Evolutionary conservation across 2,888 invertebrate genomes (phyloP), one percentile per base, ranked within the genome.

Genomic region (Cataglyphis rosenhaueri): DNA sequence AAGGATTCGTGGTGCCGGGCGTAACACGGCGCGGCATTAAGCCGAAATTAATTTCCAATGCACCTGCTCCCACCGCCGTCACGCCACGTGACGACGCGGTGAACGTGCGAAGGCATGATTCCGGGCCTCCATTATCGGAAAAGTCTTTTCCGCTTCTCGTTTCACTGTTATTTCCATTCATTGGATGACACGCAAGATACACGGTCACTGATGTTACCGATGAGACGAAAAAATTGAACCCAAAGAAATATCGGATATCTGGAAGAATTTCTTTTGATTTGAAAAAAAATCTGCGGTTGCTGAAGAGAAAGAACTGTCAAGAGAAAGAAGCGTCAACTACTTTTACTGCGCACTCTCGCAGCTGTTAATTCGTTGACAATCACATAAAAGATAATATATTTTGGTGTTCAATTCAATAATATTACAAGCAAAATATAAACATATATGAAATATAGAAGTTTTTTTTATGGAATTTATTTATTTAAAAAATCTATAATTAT

Each of bases 1-100:
- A 73, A 66, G 82, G 70, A 82, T 74, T 25, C 73, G 73, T 66
- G 66, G 73, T 52, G 81, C 35, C 70, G 55, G 55, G 44, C 65
- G 68, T 32, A 62, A 44, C 41, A 9, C 62, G 74, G 57, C 81
- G 57, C 70, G 82, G 83, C 76, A 83, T 83, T 85, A 87, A 92
- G 88, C 88, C 81, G 90, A 92, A 92, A 92, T 92, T 92, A 92
- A 92, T 92, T 92, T 90, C 85, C 88, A 88, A 88, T 88, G 88
- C 90, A 92, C 86, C 91, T 88, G 91, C 83, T 87, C 78, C 86
- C 79, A 82, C 10, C 57, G 66, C 41, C 65, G 35, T 25, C 75
- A 38, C 21, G 57, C 21, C 89, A 83, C 83, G 82, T 78, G 87
- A 76, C 84, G 79, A 65, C 81, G 71, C 61, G 41, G 62, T 38